These are phyloP conservation scores for Iselma pallidipennis DNA, from an alignment of 2,888 invertebrate genomes.

Conservation along the genomic window DNA sequence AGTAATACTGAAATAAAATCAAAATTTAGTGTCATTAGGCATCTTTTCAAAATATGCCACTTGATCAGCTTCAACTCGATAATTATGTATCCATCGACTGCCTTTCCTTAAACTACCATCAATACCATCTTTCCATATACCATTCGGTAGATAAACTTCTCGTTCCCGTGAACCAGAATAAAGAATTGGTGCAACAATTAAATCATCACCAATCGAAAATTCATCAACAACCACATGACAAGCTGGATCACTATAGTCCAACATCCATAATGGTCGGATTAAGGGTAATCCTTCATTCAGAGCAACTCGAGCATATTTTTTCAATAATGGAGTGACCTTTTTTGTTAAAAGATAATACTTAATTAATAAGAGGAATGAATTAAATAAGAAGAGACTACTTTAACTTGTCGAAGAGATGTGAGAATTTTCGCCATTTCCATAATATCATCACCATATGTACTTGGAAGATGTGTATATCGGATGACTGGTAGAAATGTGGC, in stretches of 20 bases:
- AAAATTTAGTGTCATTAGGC: slow-evolving; percentile 83
- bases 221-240: slow-evolving; percentile 80
- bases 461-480: slow-evolving; percentile 88
- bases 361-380: background rate
- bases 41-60: slow-evolving; percentile 83
- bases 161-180: slow-evolving; percentile 69
- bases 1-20: slow-evolving; percentile 31
- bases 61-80: slow-evolving; percentile 76
- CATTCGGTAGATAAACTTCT: slow-evolving; percentile 88
- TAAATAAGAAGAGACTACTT: slow-evolving; percentile 58
- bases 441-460: slow-evolving; percentile 81
- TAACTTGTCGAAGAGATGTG: slow-evolving; percentile 73
- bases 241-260: slow-evolving; percentile 77
- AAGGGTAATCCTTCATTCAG: slow-evolving; percentile 82
- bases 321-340: slow-evolving; percentile 74
- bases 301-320: slow-evolving; percentile 77
- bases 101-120: slow-evolving; percentile 85
- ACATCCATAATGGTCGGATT: slow-evolving; percentile 88
- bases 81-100: slow-evolving; percentile 88
- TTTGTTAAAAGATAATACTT: slow-evolving; percentile 5
- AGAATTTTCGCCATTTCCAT: slow-evolving; percentile 77
- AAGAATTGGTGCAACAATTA: slow-evolving; percentile 88
- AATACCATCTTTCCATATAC: slow-evolving; percentile 92
- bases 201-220: slow-evolving; percentile 86
- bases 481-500: slow-evolving; percentile 90